Evolutionary conservation across 1,140 invertebrate genomes (phyloP).

Genomic region (Bombus balteatus): DNA sequence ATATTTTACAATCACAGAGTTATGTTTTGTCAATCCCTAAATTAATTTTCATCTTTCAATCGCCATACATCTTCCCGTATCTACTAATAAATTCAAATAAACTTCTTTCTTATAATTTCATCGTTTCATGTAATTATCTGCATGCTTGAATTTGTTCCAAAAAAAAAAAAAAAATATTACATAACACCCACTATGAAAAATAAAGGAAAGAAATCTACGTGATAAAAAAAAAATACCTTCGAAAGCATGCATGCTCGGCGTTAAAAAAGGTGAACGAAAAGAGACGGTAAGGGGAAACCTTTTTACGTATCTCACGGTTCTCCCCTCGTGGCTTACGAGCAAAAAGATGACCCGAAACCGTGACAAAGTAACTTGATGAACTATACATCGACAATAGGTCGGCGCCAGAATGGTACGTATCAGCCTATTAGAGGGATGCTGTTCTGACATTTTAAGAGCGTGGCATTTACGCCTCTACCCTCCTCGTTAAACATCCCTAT

Average conservation of each 20-base stretch:
- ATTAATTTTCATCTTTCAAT: not conserved
- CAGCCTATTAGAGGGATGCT: conserved; percentile 75
- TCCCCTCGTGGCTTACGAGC: not conserved
- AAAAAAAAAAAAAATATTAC: not conserved
- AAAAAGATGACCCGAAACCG: conserved; percentile 35
- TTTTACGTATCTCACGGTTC: conserved; percentile 24
- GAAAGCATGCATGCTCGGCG: not conserved
- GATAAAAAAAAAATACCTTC: not conserved
- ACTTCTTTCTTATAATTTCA: too few species aligned
- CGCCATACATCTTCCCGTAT: not conserved
- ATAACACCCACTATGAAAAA: not conserved
- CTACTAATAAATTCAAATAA: too few species aligned
- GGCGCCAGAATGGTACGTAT: conserved; percentile 49
- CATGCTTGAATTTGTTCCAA: not conserved
- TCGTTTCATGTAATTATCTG: too few species aligned
- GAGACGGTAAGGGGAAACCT: not conserved
- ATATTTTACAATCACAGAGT: too few species aligned
- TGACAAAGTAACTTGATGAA: conserved; percentile 59
- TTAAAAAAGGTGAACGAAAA: not conserved
- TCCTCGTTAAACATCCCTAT: conserved; percentile 72
- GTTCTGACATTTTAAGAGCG: conserved; percentile 76
- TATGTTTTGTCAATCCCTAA: not conserved
- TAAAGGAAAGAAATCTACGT: not conserved
- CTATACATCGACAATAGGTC: conserved; percentile 46
- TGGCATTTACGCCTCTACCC: conserved; percentile 71